Percentiles rank a stretch among this genome's conserved stretches.
Conservation (phyloP, 64 coral and sea anemone genomes). For the Actinia tenebrosa region DNA sequence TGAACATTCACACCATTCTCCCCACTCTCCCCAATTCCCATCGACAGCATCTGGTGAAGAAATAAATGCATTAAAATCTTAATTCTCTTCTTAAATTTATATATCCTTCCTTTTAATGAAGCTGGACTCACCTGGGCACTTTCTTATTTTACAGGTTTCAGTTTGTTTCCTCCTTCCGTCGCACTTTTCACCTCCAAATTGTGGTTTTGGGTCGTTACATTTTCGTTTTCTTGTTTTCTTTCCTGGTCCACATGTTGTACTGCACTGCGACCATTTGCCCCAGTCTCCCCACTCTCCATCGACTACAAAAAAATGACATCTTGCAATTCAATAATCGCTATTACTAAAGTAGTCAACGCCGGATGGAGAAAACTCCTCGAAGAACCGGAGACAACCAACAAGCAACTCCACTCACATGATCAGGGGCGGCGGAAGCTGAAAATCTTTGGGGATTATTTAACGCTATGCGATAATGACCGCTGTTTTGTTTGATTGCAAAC, state of each 20-base stretch:
- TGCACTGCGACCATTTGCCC: constrained; percentile 59
- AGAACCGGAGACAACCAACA: too few relatives aligned
- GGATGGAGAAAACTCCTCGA: too few relatives aligned
- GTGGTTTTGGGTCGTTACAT: constrained; percentile 48
- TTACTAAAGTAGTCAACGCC: too few relatives aligned
- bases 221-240: constrained; percentile 38
- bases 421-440: too few relatives aligned
- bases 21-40: constrained; percentile 41
- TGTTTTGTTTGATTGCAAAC: too few relatives aligned
- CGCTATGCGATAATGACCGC: too few relatives aligned
- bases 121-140: constrained; percentile 34
- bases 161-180: constrained; percentile 26
- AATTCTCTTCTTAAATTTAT: too few relatives aligned
- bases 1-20: constrained; percentile 32
- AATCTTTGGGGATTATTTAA: too few relatives aligned
- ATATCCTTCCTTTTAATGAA: too few relatives aligned
- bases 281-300: constrained; percentile 71
- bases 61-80: too few relatives aligned
- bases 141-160: constrained; percentile 23
- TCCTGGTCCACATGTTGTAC: constrained; percentile 49
- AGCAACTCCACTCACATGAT: too few relatives aligned
- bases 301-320: constrained; percentile 31
- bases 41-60: constrained; percentile 23
- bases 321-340: not conserved
- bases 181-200: constrained; percentile 45